Base-by-base conservation (phyloP, 2,113 vertebrate species). In the human region DNA sequence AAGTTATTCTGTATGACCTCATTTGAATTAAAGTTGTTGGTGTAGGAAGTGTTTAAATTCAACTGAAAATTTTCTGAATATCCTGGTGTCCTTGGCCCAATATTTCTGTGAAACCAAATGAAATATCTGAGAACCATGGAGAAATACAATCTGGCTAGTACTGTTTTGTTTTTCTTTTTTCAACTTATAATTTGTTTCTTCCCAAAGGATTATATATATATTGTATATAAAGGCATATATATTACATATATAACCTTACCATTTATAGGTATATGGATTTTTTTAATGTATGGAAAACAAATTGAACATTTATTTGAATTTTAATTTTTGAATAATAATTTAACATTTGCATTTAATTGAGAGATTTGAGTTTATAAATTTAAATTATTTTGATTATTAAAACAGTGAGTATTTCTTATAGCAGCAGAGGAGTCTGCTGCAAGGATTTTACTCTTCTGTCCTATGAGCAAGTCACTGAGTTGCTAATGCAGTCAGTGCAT, bases 1-100 rank as follows among this genome's bases (percentile, higher is more conserved):
- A 96, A 93, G 45, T 90, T 95, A 52, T 61, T 95, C 75, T 61
- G 11, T 87, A 52, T 97, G 98, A 97, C 98, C 98, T 98, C 93
- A 75, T 98, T 98, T 97, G 72, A 94, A 96, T 94, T 95, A 75
- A 57, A 96, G 64, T 87, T 85, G 93, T 93, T 95, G 97, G 88
- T 97, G 95, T 2, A 96, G 45, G 57, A 95, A 87, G 45, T 72
- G 52, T 88, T 85, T 85, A 94, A 95, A 85, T 95, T 95, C 81
- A 73, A 95, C 50, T 95, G 27, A 59, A 96, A 94, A 90, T 64
- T 84, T 14, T 45, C 55, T 89, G 25, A 90, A 80, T 79, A 95
- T 76, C n/a, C 14, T 66, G 16, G 30, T 97, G 95, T 81, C 97
- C 96, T 97, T 98, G 96, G 83, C 96, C 96, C 76, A 96, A 5